Conservation (phyloP, 2,888 invertebrate species). For the Theretra japonica region DNA sequence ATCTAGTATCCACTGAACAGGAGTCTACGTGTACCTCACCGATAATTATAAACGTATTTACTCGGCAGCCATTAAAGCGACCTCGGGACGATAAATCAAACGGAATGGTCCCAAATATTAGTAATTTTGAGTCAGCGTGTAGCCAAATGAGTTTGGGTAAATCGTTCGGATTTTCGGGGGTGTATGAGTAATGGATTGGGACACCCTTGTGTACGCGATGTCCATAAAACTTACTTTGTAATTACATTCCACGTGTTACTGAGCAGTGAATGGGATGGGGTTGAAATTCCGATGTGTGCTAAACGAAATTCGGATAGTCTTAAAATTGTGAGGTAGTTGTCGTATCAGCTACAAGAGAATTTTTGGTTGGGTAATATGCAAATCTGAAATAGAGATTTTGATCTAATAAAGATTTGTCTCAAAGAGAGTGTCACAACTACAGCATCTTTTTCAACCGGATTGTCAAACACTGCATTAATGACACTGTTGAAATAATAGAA, state of each 20-base stretch:
- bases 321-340: too few relatives aligned
- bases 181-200: slow-evolving; percentile 21
- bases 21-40: background rate
- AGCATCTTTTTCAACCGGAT: too few relatives aligned
- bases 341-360: too few relatives aligned
- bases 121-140: slow-evolving; percentile 56
- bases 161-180: slow-evolving; percentile 26
- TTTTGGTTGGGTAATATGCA: too few relatives aligned
- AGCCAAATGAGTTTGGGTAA: slow-evolving; percentile 34
- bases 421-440: too few relatives aligned
- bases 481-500: too few relatives aligned
- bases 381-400: too few relatives aligned
- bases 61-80: slow-evolving; percentile 17
- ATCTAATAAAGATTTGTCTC: too few relatives aligned
- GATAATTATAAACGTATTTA: slow-evolving; percentile 24
- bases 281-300: too few relatives aligned
- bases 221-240: slow-evolving; percentile 14
- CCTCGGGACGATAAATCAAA: slow-evolving; percentile 62
- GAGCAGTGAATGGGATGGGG: background rate
- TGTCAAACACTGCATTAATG: too few relatives aligned
- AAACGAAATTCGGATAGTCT: too few relatives aligned
- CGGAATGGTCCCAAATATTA: slow-evolving; percentile 66
- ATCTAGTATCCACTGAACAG: background rate
- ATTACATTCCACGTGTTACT: slow-evolving; percentile 13
- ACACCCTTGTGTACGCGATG: slow-evolving; percentile 10